Base-by-base conservation (phyloP, 2,113 vertebrate species). In the Sturnira hondurensis region DNA sequence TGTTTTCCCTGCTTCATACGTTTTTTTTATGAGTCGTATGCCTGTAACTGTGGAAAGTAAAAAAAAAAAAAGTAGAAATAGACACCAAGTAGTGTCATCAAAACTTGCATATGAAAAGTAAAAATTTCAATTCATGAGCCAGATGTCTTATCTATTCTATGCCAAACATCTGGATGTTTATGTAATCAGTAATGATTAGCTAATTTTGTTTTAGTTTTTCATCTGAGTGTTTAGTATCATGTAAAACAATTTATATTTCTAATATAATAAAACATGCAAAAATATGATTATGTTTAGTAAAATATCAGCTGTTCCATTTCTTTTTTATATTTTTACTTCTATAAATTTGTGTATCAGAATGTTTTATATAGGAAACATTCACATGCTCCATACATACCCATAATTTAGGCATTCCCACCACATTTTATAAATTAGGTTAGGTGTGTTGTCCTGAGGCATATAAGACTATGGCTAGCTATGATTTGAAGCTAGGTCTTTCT, bases 161-260 rank as follows among this genome's bases (percentile, higher is more conserved):
- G 77, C 15, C 77, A 93, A 89, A 94, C 93, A 97, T 96, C 76
- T 95, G 81, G 41, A 26, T 96, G 81, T 93, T 96, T 93, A 96
- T 50, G 92, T 92, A 90, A 95, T 95, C 61, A 93, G 33, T 54
- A 77, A 68, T 82, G 58, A 93, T 83, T 74, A 28, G 67, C 73
- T 96, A 93, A 95, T 95, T 93, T 92, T 92, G 82, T n/a, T 94
- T 65, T 87, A 89, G 63, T 88, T 96, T 97, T 95, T 93, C 38
- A 90, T 78, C 10, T 67, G 81, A 8, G 43, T 93, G 43, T 91
- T 96, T 43, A 82, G 9, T n/a, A 73, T 86, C 36, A 78, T 88
- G 8, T 5, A 82, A 74, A 94, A 89, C 33, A 90, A 65, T 5
- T 90, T 95, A 50, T 83, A 93, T 96, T 92, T 73, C 36, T 63